Conservation (phyloP, 2,797 vertebrate species). For the Yasuhikotakia modesta region DNA sequence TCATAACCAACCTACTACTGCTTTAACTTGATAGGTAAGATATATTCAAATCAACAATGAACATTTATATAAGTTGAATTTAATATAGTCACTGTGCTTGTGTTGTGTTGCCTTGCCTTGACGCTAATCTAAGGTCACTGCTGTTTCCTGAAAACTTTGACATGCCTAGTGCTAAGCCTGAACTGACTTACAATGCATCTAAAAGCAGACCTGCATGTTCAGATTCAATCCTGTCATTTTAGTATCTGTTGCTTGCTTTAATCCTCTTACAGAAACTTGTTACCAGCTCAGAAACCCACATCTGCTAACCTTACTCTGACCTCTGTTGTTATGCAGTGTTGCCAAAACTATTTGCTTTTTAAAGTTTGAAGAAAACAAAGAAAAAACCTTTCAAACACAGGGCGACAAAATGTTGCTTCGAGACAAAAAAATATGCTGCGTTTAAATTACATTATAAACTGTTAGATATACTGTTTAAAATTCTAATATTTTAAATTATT, state of each 20-base stretch:
- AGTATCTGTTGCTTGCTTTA: slow-evolving; percentile 20
- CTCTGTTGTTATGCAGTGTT: slow-evolving; percentile 6
- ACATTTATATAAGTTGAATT: not conserved
- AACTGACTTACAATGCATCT: not conserved
- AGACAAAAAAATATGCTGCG: too few relatives aligned
- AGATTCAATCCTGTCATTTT: slow-evolving; percentile 19
- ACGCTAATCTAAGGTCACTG: not conserved
- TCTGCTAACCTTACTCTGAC: slow-evolving; percentile 22
- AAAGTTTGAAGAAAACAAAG: not conserved
- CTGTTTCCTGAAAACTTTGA: slow-evolving; percentile 5
- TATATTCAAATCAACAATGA: not conserved
- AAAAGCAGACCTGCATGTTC: slow-evolving; percentile 27
- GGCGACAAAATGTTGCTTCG: not conserved
- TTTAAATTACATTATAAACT: too few relatives aligned
- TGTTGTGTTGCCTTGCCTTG: not conserved
- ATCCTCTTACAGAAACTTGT: slow-evolving; percentile 29
- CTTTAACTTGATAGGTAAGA: not conserved
- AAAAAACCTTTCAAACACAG: not conserved
- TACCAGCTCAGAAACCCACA: slow-evolving; percentile 20
- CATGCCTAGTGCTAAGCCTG: not conserved
- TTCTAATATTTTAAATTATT: too few relatives aligned
- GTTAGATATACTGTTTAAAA: too few relatives aligned
- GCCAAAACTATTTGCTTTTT: not conserved
- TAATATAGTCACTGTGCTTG: not conserved
- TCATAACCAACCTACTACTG: not conserved